Conservation (phyloP, 1,140 invertebrate genomes). For the Drosophila pectinifera region DNA sequence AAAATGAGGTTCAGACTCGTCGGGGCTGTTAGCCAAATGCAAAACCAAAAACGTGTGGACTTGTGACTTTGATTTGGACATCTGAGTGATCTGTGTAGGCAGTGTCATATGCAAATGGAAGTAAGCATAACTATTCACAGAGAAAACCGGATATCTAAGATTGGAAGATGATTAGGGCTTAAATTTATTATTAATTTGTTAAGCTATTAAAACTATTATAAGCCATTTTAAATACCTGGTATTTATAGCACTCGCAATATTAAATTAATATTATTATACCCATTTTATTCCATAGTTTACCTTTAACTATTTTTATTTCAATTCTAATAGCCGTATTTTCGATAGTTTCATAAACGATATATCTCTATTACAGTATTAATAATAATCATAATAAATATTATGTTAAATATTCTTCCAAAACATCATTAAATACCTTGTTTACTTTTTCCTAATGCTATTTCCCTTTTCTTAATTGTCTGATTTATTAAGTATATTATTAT, state of each 20-base stretch:
- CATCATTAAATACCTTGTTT: too few species aligned
- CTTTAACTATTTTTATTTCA: background rate
- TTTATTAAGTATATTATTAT: too few species aligned
- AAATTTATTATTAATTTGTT: background rate
- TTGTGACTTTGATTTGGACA: constrained; percentile 69
- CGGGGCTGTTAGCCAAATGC: constrained; percentile 63
- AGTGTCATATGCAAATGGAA: constrained; percentile 29
- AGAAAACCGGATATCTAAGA: background rate
- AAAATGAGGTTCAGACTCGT: constrained; percentile 7
- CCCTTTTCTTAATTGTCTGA: too few species aligned
- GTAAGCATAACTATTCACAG: constrained; percentile 13
- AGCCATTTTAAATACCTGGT: background rate
- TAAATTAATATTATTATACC: background rate
- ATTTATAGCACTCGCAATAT: background rate
- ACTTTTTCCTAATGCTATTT: too few species aligned
- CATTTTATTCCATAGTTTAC: too few species aligned
- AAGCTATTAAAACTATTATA: too few species aligned
- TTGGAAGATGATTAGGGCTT: background rate
- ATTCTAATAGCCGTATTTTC: background rate
- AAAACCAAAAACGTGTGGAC: constrained; percentile 68
- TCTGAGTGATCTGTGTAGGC: constrained; percentile 69
- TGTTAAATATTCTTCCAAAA: too few species aligned
- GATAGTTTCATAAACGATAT: background rate
- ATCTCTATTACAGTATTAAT: too few species aligned
- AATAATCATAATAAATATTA: too few species aligned